Evolutionary conservation across 2,888 invertebrate species (phyloP), one percentile per base, ranked within the genome.

Genomic region (Drosophila nr. medialis): DNA sequence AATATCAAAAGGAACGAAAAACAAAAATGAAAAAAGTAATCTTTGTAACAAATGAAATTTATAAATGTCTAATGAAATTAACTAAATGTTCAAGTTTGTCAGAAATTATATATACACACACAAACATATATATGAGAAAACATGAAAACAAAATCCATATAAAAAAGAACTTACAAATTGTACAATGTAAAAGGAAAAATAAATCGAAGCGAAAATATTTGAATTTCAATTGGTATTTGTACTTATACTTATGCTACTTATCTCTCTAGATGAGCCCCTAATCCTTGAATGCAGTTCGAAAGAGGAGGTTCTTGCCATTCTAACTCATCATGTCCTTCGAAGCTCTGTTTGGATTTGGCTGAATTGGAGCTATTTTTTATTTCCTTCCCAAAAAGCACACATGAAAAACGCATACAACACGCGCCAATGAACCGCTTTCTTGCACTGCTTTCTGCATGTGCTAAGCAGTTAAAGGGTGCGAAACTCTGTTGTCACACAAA

Each of bases 71-170:
- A 89, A 76, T 73, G 62, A 62, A 80, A 81, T 71, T 72, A 82
- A 77, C 81, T 82, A 66, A 81, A 87, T 90, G 90, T 88, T 88
- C 75, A 90, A 89, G 90, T 90, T 89, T 90, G 90, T 91, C 91
- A 91, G 80, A 91, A 83, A 79, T 76, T 90, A 90, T 80, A 90
- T 80, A 90, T 86, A 76, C 77, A 80, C 75, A 76, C 72, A 77
- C 61, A 60, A 59, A 67, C 51, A 68, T 61, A 77, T 62, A 84
- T 62, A 61, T 63, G 73, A 66, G 18, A 40, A 60, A 56, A 63
- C 49, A 64, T 53, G 51, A 75, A 76, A 65, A 48, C 48, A 49
- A 64, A 72, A 80, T 64, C 29, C 50, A 65, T 61, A 68, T n/a
- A 24, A 48, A 67, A 72, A 32, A 62, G 53, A 51, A 48, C 63